phyloP scores from a whole-genome alignment of 2,113 vertebrate species.

The Oncorhynchus nerka region DNA sequence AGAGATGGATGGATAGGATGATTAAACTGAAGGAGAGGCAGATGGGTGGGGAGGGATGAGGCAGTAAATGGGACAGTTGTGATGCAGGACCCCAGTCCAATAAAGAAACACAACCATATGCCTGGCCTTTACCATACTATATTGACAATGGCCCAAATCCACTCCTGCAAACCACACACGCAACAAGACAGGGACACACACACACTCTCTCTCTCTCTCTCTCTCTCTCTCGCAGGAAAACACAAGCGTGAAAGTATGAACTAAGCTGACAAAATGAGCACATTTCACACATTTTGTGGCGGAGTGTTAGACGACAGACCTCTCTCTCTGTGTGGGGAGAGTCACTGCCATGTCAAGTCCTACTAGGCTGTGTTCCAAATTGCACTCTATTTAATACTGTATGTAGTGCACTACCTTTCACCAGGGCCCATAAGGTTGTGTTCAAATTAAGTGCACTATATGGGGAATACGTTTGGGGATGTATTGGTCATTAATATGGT shows the following conservation, averaged over 20 bases:
- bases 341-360: neutral
- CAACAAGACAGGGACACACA: too few relatives aligned
- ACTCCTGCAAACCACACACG: neutral
- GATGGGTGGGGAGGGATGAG: conserved; percentile 29
- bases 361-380: too few relatives aligned
- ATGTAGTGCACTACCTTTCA: too few relatives aligned
- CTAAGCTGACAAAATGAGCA: conserved; percentile 62
- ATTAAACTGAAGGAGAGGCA: too few relatives aligned
- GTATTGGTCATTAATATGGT: too few relatives aligned
- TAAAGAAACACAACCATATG: conserved; percentile 49
- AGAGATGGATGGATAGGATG: too few relatives aligned
- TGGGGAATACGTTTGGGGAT: too few relatives aligned
- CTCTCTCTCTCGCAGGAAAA: neutral
- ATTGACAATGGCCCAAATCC: conserved; percentile 44
- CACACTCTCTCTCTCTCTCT: too few relatives aligned
- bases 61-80: conserved; percentile 66
- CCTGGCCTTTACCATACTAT: conserved; percentile 48
- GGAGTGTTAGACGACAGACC: conserved; percentile 52
- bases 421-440: too few relatives aligned
- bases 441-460: too few relatives aligned
- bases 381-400: too few relatives aligned
- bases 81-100: conserved; percentile 47
- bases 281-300: conserved; percentile 48
- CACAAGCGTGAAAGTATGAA: conserved; percentile 26
- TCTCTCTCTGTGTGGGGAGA: conserved; percentile 17